A percentile compares a stretch with the other conserved stretches of the same genome.
phyloP scores from a whole-genome alignment of 2,797 vertebrate genomes.

The Lateolabrax maculatus region DNA sequence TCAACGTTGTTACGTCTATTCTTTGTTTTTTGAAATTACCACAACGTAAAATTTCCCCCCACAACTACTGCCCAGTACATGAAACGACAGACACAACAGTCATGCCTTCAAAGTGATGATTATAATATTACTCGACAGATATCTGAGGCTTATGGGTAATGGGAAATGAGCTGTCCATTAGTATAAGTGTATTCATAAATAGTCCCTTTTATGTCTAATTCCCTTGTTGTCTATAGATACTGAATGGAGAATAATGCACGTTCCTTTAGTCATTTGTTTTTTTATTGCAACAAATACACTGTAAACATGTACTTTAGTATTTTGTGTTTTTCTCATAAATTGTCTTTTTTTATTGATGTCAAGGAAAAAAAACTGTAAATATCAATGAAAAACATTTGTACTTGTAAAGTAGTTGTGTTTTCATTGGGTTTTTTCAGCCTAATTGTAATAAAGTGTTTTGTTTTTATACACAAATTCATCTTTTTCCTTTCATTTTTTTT shows the following conservation, averaged over 20 bases:
- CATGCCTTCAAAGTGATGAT: constrained; percentile 45
- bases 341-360: constrained; percentile 81
- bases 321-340: constrained; percentile 84
- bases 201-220: constrained; percentile 79
- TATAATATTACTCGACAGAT: constrained; percentile 35
- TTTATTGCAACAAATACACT: constrained; percentile 83
- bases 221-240: constrained; percentile 77
- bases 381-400: constrained; percentile 91
- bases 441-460: constrained; percentile 97
- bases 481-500: constrained; percentile 64
- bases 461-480: constrained; percentile 89
- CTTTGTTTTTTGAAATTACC: constrained; percentile 34
- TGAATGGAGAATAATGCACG: constrained; percentile 81
- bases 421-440: constrained; percentile 91
- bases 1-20: constrained; percentile 33
- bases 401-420: constrained; percentile 93
- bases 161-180: constrained; percentile 64
- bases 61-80: constrained; percentile 28
- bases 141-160: constrained; percentile 51
- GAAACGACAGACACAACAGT: constrained; percentile 15
- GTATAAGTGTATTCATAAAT: constrained; percentile 79
- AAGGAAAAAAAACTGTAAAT: constrained; percentile 88
- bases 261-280: constrained; percentile 80
- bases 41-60: constrained; percentile 20
- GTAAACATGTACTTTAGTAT: constrained; percentile 86